Conservation (phyloP, 2,888 invertebrate genomes). For the Balanococcus diminutus region DNA sequence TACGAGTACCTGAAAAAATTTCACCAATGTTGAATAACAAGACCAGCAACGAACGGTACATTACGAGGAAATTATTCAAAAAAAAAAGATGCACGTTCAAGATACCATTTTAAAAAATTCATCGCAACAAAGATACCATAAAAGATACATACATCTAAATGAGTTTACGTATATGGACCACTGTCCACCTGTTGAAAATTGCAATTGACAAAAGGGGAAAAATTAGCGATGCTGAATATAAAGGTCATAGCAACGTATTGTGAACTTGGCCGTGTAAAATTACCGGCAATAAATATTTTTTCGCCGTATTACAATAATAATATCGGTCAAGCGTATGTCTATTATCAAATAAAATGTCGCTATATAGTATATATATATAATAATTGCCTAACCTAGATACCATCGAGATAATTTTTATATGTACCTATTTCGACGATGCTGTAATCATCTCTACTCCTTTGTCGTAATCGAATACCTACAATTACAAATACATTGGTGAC, state of each 20-base stretch:
- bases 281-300: background rate
- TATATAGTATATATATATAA: background rate
- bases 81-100: background rate
- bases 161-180: background rate
- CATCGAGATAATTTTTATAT: too few species aligned
- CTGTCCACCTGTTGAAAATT: background rate
- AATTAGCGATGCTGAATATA: background rate
- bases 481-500: background rate
- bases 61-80: background rate
- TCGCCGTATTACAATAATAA: constrained; percentile 5
- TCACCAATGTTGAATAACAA: background rate
- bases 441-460: background rate
- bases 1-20: background rate
- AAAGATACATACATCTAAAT: too few species aligned
- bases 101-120: background rate
- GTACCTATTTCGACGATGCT: background rate
- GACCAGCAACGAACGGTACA: background rate
- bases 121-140: background rate
- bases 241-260: background rate
- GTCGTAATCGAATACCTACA: too few species aligned
- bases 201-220: background rate
- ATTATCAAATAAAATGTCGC: constrained; percentile 12
- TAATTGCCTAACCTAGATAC: constrained; percentile 31
- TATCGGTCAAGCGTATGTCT: background rate
- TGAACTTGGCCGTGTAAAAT: constrained; percentile 8